Evolutionary conservation across 2,113 vertebrate genomes (phyloP).

Genomic region (Callithrix jacchus): DNA sequence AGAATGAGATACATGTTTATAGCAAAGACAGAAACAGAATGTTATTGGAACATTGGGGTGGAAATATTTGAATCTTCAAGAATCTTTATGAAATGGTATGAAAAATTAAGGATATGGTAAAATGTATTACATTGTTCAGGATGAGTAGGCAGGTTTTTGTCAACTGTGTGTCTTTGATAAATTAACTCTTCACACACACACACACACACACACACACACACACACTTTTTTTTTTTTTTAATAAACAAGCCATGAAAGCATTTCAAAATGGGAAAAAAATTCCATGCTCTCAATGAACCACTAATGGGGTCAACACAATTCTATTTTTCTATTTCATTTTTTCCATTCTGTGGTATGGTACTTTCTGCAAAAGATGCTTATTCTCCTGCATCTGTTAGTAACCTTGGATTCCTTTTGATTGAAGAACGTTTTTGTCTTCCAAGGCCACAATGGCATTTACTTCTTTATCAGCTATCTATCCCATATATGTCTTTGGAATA

Average conservation of each 20-base stretch:
- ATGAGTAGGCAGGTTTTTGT: background rate
- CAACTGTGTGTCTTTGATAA: background rate
- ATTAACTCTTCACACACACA: background rate
- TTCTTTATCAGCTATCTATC: background rate
- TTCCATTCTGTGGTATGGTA: background rate
- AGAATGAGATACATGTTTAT: background rate
- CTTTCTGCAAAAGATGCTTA: background rate
- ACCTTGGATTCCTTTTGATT: background rate
- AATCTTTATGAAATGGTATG: background rate
- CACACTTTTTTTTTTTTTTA: background rate
- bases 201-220: background rate
- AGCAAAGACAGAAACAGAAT: background rate
- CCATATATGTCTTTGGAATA: background rate
- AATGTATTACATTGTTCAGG: background rate
- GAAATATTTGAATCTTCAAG: background rate
- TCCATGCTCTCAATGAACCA: background rate
- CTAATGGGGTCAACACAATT: background rate
- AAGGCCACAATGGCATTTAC: background rate
- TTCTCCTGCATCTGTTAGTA: background rate
- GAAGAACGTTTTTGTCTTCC: background rate
- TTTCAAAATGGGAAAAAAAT: background rate
- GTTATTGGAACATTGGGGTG: background rate
- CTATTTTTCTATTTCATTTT: background rate
- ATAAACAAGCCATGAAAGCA: background rate
- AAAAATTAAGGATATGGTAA: background rate